Evolutionary conservation across 2,797 vertebrate genomes (phyloP), one percentile per base, ranked within the genome.

Genomic region (Acridotheres tristis): DNA sequence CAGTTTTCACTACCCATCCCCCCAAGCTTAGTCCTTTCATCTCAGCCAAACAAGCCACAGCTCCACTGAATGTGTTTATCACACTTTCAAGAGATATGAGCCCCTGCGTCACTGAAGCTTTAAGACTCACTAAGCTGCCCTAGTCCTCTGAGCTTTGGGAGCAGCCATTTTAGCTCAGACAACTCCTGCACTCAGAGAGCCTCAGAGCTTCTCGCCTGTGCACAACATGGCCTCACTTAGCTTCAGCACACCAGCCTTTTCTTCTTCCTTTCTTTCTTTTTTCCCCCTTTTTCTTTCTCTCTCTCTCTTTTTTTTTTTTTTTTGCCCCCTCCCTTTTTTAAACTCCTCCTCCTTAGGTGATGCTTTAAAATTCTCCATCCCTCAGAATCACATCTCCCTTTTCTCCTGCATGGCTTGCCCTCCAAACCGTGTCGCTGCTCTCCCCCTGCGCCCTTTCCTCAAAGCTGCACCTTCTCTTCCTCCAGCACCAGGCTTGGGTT

Each of bases 151-250:
- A 99, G 98, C 98, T 98, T 98, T 98, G 98, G 98, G 97, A 98
- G 99, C 99, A 99, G 99, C 99, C 99, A 99, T 99, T 99, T 99
- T 99, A 99, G 98, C 98, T 98, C 98, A 98, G 97, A 90, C 93
- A 96, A 95, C 95, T 94, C 94, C 97, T 95, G 95, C 96, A 94
- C 94, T 96, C 93, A 94, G 98, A 94, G 98, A 97, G 98, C 97
- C 98, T 98, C 98, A 97, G 65, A 97, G 97, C 97, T 97, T 97
- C 96, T 97, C 73, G 98, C 97, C 97, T 96, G 98, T 97, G 96
- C 98, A 98, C 98, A 99, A 99, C 98, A 99, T 99, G 99, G 99
- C 99, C 98, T 98, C 99, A 98, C 98, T 97, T 98, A 98, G 98
- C 98, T 97, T 97, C 98, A 98, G 96, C 97, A 97, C 59, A 97